These are phyloP conservation scores for Drosophila repleta DNA, from an alignment of 1,140 invertebrate genomes.

Conservation along the genomic window DNA sequence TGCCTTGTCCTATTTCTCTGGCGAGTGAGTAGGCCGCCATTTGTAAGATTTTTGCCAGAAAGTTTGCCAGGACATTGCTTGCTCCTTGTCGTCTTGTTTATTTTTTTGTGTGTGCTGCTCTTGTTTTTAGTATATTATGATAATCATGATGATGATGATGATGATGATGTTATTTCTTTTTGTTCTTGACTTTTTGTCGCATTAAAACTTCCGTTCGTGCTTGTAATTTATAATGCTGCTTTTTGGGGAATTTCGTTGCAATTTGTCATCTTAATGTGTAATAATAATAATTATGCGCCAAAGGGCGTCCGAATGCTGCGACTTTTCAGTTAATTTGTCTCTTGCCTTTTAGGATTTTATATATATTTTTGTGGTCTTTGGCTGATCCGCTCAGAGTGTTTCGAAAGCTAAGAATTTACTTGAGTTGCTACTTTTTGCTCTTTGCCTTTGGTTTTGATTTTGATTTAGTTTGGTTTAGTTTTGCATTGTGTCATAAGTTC, in stretches of 20 bases:
- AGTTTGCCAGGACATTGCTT: constrained; percentile 70
- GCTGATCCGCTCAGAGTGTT: not conserved
- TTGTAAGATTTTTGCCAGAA: constrained; percentile 77
- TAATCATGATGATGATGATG: constrained; percentile 22
- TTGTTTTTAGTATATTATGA: too few relatives aligned
- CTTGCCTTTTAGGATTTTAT: constrained; percentile 25
- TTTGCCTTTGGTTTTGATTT: not conserved
- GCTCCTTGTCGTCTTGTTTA: constrained; percentile 55
- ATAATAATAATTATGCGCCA: constrained; percentile 67
- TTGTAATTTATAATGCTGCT: constrained; percentile 79
- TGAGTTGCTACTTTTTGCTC: constrained; percentile 4
- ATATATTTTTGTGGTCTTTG: constrained; percentile 5
- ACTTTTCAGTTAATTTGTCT: constrained; percentile 41
- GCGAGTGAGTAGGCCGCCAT: constrained; percentile 63
- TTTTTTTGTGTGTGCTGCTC: constrained; percentile 34
- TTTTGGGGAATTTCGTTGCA: constrained; percentile 68
- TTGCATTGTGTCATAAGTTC: not conserved
- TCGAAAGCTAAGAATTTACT: constrained; percentile 31
- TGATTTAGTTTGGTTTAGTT: not conserved
- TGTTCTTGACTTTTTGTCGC: constrained; percentile 77
- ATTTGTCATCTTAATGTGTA: constrained; percentile 77
- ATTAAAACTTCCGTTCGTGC: constrained; percentile 78
- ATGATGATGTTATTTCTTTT: constrained; percentile 42
- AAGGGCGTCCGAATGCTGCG: constrained; percentile 53
- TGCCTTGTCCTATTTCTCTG: constrained; percentile 52